Conservation (phyloP, 2,888 invertebrate genomes). For the Dryobotodes eremita region DNA sequence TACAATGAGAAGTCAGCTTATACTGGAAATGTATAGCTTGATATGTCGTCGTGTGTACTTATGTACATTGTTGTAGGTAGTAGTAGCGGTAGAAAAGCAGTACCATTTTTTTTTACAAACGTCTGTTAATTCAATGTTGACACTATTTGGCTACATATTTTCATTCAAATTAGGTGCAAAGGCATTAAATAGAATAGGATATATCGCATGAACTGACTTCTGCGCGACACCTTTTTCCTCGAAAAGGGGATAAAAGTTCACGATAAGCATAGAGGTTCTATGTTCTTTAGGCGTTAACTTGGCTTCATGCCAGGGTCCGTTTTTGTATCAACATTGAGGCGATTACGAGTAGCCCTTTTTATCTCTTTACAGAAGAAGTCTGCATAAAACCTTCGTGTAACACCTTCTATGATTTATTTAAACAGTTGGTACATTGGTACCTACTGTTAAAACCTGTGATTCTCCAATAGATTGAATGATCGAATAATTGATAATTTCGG, state of each 20-base stretch:
- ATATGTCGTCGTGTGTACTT: too few relatives aligned
- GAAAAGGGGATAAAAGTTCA: slow-evolving; percentile 6
- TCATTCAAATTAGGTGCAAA: not conserved
- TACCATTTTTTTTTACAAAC: too few relatives aligned
- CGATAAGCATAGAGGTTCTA: slow-evolving; percentile 5
- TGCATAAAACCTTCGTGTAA: not conserved
- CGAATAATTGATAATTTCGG: not conserved
- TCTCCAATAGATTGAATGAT: not conserved
- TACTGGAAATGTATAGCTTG: too few relatives aligned
- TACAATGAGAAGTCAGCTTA: too few relatives aligned
- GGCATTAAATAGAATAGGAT: not conserved
- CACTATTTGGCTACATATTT: not conserved
- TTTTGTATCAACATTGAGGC: slow-evolving; percentile 33
- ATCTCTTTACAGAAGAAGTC: not conserved
- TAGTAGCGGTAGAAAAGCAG: too few relatives aligned
- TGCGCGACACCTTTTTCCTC: not conserved
- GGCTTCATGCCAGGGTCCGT: slow-evolving; percentile 45
- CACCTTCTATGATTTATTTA: not conserved
- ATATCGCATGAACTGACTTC: not conserved
- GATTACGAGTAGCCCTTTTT: slow-evolving; percentile 20
- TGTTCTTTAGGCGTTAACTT: slow-evolving; percentile 38
- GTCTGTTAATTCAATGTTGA: not conserved
- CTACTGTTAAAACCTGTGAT: not conserved
- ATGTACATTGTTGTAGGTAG: not conserved
- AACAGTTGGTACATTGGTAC: not conserved